Conservation (phyloP, 2,113 vertebrate genomes). For the Scomber colias region DNA sequence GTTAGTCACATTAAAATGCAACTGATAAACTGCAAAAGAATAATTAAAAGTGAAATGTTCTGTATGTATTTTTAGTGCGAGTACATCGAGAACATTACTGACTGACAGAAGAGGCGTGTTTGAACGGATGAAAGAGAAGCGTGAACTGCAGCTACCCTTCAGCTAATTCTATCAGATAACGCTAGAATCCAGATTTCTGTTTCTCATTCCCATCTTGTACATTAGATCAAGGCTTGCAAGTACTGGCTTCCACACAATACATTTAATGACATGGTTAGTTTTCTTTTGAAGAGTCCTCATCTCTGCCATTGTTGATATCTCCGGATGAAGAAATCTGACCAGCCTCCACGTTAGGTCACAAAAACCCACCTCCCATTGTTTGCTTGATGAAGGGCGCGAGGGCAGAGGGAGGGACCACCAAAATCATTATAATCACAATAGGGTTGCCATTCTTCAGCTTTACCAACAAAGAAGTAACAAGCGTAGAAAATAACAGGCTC, state of each 20-base stretch:
- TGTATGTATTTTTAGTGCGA: slow-evolving; percentile 43
- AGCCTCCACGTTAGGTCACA: slow-evolving; percentile 51
- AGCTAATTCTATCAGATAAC: slow-evolving; percentile 75
- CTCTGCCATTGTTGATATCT: slow-evolving; percentile 56
- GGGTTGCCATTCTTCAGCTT: slow-evolving; percentile 25
- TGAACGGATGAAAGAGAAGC: slow-evolving; percentile 71
- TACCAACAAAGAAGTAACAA: slow-evolving; percentile 64
- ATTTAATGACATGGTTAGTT: slow-evolving; percentile 46
- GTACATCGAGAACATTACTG: slow-evolving; percentile 29
- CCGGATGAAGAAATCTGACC: slow-evolving; percentile 53
- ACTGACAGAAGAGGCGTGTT: slow-evolving; percentile 50
- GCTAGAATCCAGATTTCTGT: slow-evolving; percentile 57
- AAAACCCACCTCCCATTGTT: slow-evolving; percentile 33
- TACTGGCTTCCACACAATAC: slow-evolving; percentile 45
- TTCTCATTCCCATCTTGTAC: slow-evolving; percentile 63
- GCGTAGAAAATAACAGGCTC: slow-evolving; percentile 56
- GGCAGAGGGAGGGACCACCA: not conserved
- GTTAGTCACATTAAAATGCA: slow-evolving; percentile 5
- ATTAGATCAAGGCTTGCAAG: slow-evolving; percentile 66
- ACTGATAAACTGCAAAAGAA: slow-evolving; percentile 23
- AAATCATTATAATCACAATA: slow-evolving; percentile 59
- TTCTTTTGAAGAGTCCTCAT: slow-evolving; percentile 63
- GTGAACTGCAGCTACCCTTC: slow-evolving; percentile 66
- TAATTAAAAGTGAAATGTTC: slow-evolving; percentile 36
- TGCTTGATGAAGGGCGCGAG: not conserved